Conservation (phyloP, 2,113 vertebrate genomes). For the Apus apus region DNA sequence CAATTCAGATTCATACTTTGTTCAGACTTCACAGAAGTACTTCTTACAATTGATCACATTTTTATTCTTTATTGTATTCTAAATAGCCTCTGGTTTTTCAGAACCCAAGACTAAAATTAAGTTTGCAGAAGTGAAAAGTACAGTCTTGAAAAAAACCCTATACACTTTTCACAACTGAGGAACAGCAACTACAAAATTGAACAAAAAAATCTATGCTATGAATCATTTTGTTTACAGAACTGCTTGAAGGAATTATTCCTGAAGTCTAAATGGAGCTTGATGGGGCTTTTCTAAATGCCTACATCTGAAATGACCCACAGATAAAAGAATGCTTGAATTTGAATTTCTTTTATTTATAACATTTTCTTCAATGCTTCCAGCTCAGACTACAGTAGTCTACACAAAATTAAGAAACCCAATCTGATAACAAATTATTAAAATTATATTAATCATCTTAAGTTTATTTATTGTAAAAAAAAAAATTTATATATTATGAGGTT, state of each 20-base stretch:
- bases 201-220: not conserved
- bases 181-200: constrained; percentile 10
- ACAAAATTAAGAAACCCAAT: not conserved
- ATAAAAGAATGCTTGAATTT: not conserved
- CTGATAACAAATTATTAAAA: not conserved
- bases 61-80: constrained; percentile 73
- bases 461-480: not conserved
- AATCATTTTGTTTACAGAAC: constrained; percentile 25
- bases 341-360: not conserved
- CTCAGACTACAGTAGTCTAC: not conserved
- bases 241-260: constrained; percentile 20
- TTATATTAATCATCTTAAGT: not conserved
- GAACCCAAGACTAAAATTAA: constrained; percentile 63
- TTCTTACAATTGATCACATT: constrained; percentile 73
- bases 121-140: constrained; percentile 59
- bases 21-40: constrained; percentile 74
- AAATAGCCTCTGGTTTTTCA: constrained; percentile 72
- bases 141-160: constrained; percentile 21
- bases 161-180: not conserved
- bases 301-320: not conserved
- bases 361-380: not conserved
- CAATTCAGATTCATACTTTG: constrained; percentile 77
- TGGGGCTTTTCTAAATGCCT: not conserved
- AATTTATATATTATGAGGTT: not conserved
- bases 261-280: constrained; percentile 14